Evolutionary conservation across 2,797 vertebrate species (phyloP).

Genomic region (Pseudochromis fuscus): DNA sequence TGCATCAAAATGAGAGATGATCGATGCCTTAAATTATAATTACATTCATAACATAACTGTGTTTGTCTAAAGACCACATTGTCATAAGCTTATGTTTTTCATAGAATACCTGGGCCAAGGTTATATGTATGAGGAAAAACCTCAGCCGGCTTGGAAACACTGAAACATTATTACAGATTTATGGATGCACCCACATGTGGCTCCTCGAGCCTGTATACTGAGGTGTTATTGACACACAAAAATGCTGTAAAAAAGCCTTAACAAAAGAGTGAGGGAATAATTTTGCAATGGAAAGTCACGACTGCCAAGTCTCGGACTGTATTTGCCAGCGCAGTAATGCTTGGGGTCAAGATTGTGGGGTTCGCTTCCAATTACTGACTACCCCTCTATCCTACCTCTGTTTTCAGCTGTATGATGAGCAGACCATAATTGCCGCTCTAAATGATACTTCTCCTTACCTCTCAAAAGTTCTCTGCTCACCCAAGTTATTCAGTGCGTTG

Average conservation of each 20-base stretch:
- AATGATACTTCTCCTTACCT: constrained; percentile 60
- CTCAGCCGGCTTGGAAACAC: constrained; percentile 39
- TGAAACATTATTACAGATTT: constrained; percentile 59
- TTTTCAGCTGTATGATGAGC: constrained; percentile 66
- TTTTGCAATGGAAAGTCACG: constrained; percentile 72
- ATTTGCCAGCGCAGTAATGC: constrained; percentile 72
- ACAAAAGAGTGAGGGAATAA: constrained; percentile 71
- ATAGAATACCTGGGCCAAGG: constrained; percentile 32
- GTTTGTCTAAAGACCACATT: constrained; percentile 69
- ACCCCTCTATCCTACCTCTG: constrained; percentile 64
- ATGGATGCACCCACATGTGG: constrained; percentile 60
- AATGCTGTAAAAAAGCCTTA: constrained; percentile 60
- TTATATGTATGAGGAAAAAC: constrained; percentile 33
- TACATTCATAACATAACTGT: constrained; percentile 70
- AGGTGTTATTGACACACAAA: constrained; percentile 70
- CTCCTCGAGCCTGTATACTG: constrained; percentile 45
- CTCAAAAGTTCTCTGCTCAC: constrained; percentile 29
- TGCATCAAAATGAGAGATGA: constrained; percentile 77
- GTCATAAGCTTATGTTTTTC: constrained; percentile 58
- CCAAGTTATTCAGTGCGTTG: constrained; percentile 26
- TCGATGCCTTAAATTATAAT: constrained; percentile 76
- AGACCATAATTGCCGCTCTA: constrained; percentile 56
- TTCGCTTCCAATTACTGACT: constrained; percentile 71
- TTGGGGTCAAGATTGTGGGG: constrained; percentile 73
- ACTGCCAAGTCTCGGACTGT: constrained; percentile 64